Conservation (phyloP, 2,113 vertebrate species). For the Emydura subglobosa region DNA sequence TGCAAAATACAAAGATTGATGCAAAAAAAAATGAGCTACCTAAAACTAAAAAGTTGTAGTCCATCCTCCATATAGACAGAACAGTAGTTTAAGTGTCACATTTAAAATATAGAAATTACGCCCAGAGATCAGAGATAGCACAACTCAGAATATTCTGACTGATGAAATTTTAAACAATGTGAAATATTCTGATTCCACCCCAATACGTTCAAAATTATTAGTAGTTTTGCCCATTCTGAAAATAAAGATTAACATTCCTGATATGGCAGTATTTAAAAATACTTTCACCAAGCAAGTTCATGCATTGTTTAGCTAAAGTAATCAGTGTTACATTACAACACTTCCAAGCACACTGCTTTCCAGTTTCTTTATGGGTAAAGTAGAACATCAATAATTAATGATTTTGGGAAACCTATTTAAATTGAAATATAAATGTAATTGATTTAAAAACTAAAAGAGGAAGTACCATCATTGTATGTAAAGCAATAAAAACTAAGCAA, state of each 20-base stretch:
- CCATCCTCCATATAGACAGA: not conserved
- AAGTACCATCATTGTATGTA: not conserved
- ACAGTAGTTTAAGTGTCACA: not conserved
- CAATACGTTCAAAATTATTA: not conserved
- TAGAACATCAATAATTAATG: not conserved
- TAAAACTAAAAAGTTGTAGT: not conserved
- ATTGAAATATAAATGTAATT: not conserved
- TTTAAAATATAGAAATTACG: not conserved
- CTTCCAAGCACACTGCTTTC: not conserved
- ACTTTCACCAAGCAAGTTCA: not conserved
- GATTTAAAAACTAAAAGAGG: not conserved
- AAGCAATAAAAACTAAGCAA: not conserved
- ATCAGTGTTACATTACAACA: not conserved
- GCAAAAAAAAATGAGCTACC: not conserved
- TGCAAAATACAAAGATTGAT: not conserved
- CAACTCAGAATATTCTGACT: not conserved
- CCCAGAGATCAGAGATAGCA: not conserved
- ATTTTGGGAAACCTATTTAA: not conserved
- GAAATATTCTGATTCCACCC: not conserved
- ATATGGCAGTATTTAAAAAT: not conserved
- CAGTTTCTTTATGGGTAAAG: not conserved
- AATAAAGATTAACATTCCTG: fast-evolving
- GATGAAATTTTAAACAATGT: not conserved
- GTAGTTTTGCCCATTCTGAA: not conserved
- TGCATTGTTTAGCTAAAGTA: not conserved